Conservation (phyloP, 2,888 invertebrate species). For the Spialia ferax region DNA sequence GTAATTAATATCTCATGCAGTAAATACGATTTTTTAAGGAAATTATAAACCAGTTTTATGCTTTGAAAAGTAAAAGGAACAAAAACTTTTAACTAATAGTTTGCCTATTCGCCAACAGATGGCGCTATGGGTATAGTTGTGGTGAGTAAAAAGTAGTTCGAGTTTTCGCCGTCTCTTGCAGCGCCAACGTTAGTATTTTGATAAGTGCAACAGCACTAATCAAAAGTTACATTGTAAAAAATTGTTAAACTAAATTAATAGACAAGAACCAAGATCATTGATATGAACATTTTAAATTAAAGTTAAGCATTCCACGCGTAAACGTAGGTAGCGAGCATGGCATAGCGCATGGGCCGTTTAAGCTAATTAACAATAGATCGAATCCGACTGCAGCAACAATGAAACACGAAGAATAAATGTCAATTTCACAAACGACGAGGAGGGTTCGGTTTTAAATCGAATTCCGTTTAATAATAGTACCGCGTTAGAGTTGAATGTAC, state of each 20-base stretch:
- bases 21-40: too few relatives aligned
- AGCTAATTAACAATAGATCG: slow-evolving; percentile 86
- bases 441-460: slow-evolving; percentile 86
- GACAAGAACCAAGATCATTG: neutral
- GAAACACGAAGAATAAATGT: slow-evolving; percentile 87
- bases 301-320: neutral
- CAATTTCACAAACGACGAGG: slow-evolving; percentile 86
- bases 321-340: slow-evolving; percentile 51
- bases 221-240: neutral
- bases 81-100: slow-evolving; percentile 37
- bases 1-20: too few relatives aligned
- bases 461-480: slow-evolving; percentile 86
- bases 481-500: slow-evolving; percentile 84
- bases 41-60: too few relatives aligned
- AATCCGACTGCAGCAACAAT: slow-evolving; percentile 83
- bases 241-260: neutral
- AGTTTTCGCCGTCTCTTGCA: slow-evolving; percentile 52
- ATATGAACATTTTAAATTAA: slow-evolving; percentile 18
- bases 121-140: slow-evolving; percentile 63
- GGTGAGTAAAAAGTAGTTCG: slow-evolving; percentile 58
- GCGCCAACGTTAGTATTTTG: slow-evolving; percentile 52
- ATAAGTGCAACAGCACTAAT: neutral
- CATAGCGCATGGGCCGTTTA: slow-evolving; percentile 80
- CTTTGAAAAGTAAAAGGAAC: neutral
- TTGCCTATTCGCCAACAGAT: slow-evolving; percentile 76